Evolutionary conservation across 2,797 vertebrate species (phyloP).

Genomic region (Chaetodon trifasciatus): DNA sequence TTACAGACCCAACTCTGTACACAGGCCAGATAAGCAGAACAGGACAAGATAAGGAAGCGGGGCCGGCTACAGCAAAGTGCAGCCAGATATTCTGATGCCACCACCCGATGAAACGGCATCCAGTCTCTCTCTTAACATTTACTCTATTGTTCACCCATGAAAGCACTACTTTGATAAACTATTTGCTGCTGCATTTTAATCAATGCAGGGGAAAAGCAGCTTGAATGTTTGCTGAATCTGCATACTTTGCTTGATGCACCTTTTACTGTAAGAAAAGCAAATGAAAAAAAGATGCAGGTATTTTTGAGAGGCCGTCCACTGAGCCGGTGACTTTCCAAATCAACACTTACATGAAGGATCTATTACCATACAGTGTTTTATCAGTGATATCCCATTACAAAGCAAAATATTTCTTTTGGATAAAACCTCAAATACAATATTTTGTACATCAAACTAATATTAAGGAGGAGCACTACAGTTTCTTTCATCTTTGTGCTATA

Average conservation of each 20-base stretch:
- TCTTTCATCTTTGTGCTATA: background rate
- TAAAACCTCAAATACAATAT: slow-evolving; percentile 39
- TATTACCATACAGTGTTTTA: background rate
- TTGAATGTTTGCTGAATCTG: slow-evolving; percentile 12
- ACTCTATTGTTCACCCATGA: slow-evolving; percentile 36
- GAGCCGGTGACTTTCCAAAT: slow-evolving; percentile 64
- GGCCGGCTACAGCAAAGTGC: slow-evolving; percentile 65
- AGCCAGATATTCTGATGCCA: slow-evolving; percentile 72
- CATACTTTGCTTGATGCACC: background rate
- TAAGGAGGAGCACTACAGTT: background rate
- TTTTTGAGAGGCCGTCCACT: slow-evolving; percentile 82
- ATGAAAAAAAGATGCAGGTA: slow-evolving; percentile 68
- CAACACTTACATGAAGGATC: background rate
- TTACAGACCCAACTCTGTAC: slow-evolving; percentile 81
- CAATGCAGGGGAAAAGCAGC: background rate
- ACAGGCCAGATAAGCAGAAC: slow-evolving; percentile 85
- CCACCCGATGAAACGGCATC: slow-evolving; percentile 62
- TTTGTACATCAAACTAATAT: slow-evolving; percentile 33
- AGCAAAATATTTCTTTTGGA: background rate
- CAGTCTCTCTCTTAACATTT: slow-evolving; percentile 48
- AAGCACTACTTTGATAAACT: slow-evolving; percentile 13
- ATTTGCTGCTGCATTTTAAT: slow-evolving; percentile 23
- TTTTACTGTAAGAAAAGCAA: slow-evolving; percentile 16
- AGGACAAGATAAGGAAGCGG: slow-evolving; percentile 85
- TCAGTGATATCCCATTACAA: background rate